Conservation (phyloP, 2,113 vertebrate species). For the Mohoua ochrocephala region DNA sequence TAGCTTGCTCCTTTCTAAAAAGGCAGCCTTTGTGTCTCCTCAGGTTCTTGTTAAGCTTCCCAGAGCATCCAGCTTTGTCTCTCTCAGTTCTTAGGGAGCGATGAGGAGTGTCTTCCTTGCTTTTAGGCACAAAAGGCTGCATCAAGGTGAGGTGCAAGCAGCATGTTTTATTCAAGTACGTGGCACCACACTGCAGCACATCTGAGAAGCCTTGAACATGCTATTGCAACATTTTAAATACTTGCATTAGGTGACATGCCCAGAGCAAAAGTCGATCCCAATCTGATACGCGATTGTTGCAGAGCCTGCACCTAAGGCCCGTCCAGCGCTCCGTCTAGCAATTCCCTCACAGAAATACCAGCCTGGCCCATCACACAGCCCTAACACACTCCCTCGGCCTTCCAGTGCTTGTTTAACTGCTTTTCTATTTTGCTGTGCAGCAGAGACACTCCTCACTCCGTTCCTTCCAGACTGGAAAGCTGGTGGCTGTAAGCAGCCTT, state of each 20-base stretch:
- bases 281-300: background rate
- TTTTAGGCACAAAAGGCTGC: background rate
- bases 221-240: background rate
- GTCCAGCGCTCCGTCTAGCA: background rate
- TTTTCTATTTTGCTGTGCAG: background rate
- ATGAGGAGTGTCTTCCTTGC: background rate
- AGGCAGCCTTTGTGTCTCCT: background rate
- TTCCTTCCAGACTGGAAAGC: background rate
- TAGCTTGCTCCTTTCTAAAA: background rate
- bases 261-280: background rate
- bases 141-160: background rate
- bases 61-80: background rate
- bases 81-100: background rate
- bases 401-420: background rate
- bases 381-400: background rate
- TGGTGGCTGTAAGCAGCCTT: background rate
- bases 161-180: background rate
- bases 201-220: background rate
- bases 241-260: background rate
- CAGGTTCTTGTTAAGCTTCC: background rate
- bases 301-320: background rate
- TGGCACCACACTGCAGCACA: background rate
- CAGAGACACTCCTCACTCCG: background rate
- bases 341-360: background rate
- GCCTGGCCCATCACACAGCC: background rate